A percentile compares a stretch with the other conserved stretches of the same genome.
Evolutionary conservation across 2,888 invertebrate genomes (phyloP).

Genomic region (Cheilosia variabilis): DNA sequence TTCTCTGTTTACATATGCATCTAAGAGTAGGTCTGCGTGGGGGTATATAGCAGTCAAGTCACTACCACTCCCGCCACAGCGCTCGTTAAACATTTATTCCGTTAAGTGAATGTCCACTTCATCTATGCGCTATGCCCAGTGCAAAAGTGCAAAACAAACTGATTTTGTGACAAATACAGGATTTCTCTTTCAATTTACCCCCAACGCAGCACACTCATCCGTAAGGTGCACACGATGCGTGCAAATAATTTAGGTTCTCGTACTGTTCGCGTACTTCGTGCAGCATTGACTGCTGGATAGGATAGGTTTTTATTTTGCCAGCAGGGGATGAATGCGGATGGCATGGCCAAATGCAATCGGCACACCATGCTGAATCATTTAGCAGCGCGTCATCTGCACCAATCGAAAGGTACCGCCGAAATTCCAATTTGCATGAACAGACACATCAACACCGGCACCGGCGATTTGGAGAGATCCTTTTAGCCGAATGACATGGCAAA

Average conservation of each 20-base stretch:
- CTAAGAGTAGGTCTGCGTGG: conserved; percentile 20
- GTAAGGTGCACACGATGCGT: conserved; percentile 40
- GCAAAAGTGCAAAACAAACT: conserved; percentile 71
- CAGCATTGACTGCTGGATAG: conserved; percentile 32
- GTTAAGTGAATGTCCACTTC: conserved; percentile 56
- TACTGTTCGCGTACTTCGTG: not conserved
- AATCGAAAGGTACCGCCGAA: conserved; percentile 49
- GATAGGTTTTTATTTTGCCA: conserved; percentile 19
- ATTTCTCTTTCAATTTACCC: conserved; percentile 63
- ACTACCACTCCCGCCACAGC: conserved; percentile 1
- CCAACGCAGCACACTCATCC: conserved; percentile 24
- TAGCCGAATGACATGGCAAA: conserved; percentile 62
- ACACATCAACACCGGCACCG: conserved; percentile 60
- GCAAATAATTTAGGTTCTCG: conserved; percentile 61
- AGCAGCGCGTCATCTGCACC: conserved; percentile 64
- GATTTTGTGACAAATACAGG: conserved; percentile 74
- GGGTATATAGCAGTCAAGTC: not conserved
- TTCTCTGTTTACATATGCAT: conserved; percentile 69
- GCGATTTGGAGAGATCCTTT: conserved; percentile 56
- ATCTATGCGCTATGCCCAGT: conserved; percentile 18
- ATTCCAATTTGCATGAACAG: conserved; percentile 71
- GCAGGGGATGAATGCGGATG: conserved; percentile 1
- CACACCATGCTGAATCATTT: conserved; percentile 63
- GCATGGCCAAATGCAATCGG: conserved; percentile 40
- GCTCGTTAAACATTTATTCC: conserved; percentile 66